Evolutionary conservation across 2,797 vertebrate species (phyloP), one percentile per base, ranked within the genome.

Genomic region (Chanos chanos): DNA sequence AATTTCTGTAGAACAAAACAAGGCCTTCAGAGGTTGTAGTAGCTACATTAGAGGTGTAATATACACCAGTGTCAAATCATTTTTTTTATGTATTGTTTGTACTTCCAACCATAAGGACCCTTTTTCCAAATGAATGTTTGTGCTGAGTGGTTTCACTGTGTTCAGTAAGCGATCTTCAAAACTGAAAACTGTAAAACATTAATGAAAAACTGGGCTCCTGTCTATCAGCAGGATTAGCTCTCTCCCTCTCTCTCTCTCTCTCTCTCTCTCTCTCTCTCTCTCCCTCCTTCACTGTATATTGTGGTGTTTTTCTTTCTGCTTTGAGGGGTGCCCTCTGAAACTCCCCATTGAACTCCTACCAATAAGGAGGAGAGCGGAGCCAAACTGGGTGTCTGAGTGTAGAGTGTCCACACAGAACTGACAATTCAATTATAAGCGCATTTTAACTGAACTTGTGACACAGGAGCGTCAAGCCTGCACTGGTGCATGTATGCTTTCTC

Each of bases 401-500:
- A 36, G 47, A 37, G 41, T 48, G 39, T 71, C 49, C 12, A 16
- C 62, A 54, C 69, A 77, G 31, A 53, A 62, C 30, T 67, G 66
- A 56, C 60, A 72, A 73, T 78, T 69, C 63, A 54, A 47, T 77
- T 72, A 77, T 61, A 15, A 63, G 66, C 61, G 66, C 30, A 56
- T 74, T 75, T 79, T 61, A 83, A 70, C 81, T 75, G 76, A 60
- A 63, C 59, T 73, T 69, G 30, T 48, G 71, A 72, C 72, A 49
- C 39, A 36, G 13, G 43, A 55, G 31, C 30, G 62, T 59, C 69
- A 50, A 12, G 21, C 50, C 43, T 0, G 75, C 82, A 73, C 62
- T 77, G 77, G 61, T 71, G 80, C 79, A 78, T 79, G 72, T 83
- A 77, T 49, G 24, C 78, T 27, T 75, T 18, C 64, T 71, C 61